Conservation (phyloP, 2,113 vertebrate species). For the Daboia siamensis region DNA sequence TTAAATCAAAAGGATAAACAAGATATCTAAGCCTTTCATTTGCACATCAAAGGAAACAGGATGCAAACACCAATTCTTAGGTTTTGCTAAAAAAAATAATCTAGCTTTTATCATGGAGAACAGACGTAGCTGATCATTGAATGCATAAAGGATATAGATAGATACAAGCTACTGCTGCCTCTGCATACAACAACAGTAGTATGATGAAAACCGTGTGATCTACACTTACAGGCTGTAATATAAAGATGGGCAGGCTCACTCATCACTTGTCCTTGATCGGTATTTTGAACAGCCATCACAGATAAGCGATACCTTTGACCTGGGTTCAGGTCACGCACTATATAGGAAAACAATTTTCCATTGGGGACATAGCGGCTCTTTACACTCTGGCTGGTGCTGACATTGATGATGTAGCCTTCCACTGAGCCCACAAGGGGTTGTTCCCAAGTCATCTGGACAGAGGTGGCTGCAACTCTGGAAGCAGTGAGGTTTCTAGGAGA, state of each 20-base stretch:
- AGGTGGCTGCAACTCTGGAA: slow-evolving; percentile 76
- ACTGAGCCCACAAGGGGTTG: slow-evolving; percentile 55
- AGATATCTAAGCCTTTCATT: not conserved
- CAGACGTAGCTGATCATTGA: not conserved
- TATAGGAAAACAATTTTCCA: slow-evolving; percentile 79
- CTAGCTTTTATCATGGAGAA: not conserved
- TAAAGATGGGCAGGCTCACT: slow-evolving; percentile 82
- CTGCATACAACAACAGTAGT: not conserved
- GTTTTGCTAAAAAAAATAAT: not conserved
- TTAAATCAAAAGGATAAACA: not conserved
- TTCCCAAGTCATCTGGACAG: slow-evolving; percentile 84
- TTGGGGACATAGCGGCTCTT: slow-evolving; percentile 91
- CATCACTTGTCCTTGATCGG: slow-evolving; percentile 79
- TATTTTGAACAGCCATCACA: slow-evolving; percentile 78
- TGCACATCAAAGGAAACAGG: not conserved
- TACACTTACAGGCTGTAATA: slow-evolving; percentile 83
- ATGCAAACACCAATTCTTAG: not conserved
- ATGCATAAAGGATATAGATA: not conserved
- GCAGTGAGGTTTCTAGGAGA: slow-evolving; percentile 87
- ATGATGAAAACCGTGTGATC: not conserved
- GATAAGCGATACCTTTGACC: slow-evolving; percentile 83
- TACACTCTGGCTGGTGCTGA: slow-evolving; percentile 83
- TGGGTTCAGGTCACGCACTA: slow-evolving; percentile 80
- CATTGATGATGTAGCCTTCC: slow-evolving; percentile 90
- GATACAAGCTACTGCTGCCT: not conserved